Percentiles rank a stretch among this genome's conserved stretches.
Conservation (phyloP, 2,888 invertebrate species). For the Ptycholaimellus sp. region DNA sequence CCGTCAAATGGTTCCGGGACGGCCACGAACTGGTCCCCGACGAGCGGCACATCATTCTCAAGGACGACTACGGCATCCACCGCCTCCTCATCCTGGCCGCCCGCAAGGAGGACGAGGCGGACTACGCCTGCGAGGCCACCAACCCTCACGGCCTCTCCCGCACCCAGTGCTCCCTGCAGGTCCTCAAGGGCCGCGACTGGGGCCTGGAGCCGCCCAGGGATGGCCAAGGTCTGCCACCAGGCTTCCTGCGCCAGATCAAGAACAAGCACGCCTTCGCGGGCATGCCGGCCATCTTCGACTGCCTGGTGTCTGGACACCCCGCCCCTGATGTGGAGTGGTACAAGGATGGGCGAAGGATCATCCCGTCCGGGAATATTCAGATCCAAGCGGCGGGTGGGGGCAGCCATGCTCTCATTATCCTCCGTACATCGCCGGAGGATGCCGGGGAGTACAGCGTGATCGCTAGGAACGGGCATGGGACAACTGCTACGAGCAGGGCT, state of each 20-base stretch:
- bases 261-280: slow-evolving; percentile 25
- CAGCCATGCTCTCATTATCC: slow-evolving; percentile 22
- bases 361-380: slow-evolving; percentile 28
- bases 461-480: slow-evolving; percentile 23
- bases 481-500: too few relatives aligned
- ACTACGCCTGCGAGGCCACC: slow-evolving; percentile 22
- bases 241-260: slow-evolving; percentile 23
- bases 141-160: slow-evolving; percentile 24
- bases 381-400: slow-evolving; percentile 25
- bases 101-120: slow-evolving; percentile 24
- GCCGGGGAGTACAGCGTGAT: slow-evolving; percentile 21
- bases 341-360: slow-evolving; percentile 29
- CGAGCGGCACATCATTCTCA: slow-evolving; percentile 17
- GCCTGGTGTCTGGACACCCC: slow-evolving; percentile 22
- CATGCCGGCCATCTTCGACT: slow-evolving; percentile 25
- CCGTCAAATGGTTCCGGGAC: slow-evolving; percentile 7
- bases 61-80: slow-evolving; percentile 22
- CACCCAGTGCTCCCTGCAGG: slow-evolving; percentile 17
- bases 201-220: slow-evolving; percentile 11
- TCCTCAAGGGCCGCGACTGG: slow-evolving; percentile 16
- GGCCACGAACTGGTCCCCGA: slow-evolving; percentile 19
- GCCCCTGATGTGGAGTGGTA: slow-evolving; percentile 20
- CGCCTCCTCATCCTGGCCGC: slow-evolving; percentile 21
- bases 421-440: slow-evolving; percentile 20
- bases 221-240: slow-evolving; percentile 15